Evolutionary conservation across 2,888 invertebrate species (phyloP).

Genomic region (Aporophyla lueneburgensis): DNA sequence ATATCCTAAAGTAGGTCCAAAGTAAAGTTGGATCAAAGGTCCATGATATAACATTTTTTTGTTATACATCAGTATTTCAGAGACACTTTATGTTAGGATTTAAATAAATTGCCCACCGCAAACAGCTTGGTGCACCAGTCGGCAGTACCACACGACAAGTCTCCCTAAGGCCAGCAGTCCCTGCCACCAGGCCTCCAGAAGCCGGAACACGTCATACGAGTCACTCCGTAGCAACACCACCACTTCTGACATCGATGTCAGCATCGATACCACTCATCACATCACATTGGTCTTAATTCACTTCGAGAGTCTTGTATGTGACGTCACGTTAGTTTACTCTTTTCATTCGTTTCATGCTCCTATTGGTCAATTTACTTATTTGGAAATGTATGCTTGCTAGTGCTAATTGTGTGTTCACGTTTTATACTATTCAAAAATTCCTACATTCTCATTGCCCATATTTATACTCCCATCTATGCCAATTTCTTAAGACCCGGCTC

Average conservation of each 20-base stretch:
- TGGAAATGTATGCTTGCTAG: neutral
- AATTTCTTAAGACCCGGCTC: slow-evolving; percentile 5
- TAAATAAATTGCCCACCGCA: slow-evolving; percentile 72
- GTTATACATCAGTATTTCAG: too few species aligned
- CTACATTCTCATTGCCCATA: neutral
- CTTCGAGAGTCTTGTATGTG: slow-evolving; percentile 8
- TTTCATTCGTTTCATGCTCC: slow-evolving; percentile 22
- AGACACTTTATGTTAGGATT: neutral
- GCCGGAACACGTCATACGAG: slow-evolving; percentile 83
- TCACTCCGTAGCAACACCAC: slow-evolving; percentile 83
- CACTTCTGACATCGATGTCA: slow-evolving; percentile 78
- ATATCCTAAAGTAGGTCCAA: neutral
- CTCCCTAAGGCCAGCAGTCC: slow-evolving; percentile 87
- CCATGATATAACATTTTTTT: neutral
- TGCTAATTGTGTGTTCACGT: slow-evolving; percentile 40
- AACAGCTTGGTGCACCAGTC: slow-evolving; percentile 80
- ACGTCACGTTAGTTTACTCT: neutral
- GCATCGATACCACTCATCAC: slow-evolving; percentile 70
- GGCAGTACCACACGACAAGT: slow-evolving; percentile 83
- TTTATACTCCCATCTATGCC: neutral
- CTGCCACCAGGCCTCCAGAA: slow-evolving; percentile 90
- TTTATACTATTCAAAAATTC: neutral
- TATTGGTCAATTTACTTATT: slow-evolving; percentile 3
- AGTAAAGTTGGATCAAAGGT: neutral
- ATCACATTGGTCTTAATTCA: slow-evolving; percentile 35